Conservation (phyloP, 2,888 invertebrate species). For the Ashinkailepas kermadecensis region DNA sequence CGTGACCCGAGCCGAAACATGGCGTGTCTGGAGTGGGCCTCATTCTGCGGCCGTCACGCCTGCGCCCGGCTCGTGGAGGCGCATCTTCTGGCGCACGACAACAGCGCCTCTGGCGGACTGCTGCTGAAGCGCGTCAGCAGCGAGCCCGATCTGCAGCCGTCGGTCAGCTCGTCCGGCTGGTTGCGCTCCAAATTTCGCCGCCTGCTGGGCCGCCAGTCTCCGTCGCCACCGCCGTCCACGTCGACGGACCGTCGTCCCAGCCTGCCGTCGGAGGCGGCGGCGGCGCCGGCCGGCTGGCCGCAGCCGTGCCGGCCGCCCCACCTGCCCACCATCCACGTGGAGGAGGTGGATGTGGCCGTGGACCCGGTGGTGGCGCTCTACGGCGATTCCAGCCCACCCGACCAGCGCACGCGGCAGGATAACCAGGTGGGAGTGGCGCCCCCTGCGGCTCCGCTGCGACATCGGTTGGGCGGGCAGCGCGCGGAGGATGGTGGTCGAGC, state of each 20-base stretch:
- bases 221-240: neutral
- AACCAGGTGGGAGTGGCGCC: constrained; percentile 9
- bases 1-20: neutral
- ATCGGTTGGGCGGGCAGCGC: neutral
- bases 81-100: neutral
- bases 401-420: constrained; percentile 19
- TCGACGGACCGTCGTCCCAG: neutral
- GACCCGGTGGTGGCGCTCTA: constrained; percentile 8
- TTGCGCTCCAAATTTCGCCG: neutral
- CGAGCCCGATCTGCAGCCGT: constrained; percentile 1
- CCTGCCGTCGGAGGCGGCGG: neutral
- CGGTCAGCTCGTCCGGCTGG: neutral
- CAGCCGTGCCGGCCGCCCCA: neutral
- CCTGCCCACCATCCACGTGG: neutral
- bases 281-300: neutral
- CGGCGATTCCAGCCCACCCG: constrained; percentile 14
- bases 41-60: constrained; percentile 1
- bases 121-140: constrained; percentile 10
- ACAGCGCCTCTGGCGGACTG: neutral
- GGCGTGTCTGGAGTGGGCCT: neutral
- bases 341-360: constrained; percentile 8
- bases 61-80: constrained; percentile 5
- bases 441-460: neutral
- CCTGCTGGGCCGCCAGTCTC: neutral
- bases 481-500: too few relatives aligned